A percentile compares a stretch with the other conserved stretches of the same genome.
These are phyloP conservation scores for Oikopleura vanhoeffeni DNA, from an alignment of 23 tunicate species.

Conservation along the genomic window DNA sequence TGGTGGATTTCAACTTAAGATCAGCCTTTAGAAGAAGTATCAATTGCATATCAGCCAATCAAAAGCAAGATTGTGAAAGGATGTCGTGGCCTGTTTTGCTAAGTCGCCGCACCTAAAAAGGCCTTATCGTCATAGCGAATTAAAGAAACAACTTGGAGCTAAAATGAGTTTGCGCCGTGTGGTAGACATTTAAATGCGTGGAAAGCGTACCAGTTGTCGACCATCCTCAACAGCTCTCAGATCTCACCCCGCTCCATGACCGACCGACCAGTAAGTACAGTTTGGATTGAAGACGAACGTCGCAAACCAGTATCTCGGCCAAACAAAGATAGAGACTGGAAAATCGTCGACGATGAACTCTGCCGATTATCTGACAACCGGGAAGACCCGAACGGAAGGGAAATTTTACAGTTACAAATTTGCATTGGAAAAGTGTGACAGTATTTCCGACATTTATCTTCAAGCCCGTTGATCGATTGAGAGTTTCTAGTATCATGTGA, in stretches of 20 bases:
- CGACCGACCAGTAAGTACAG: not conserved
- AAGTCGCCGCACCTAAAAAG: too few species aligned
- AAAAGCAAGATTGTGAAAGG: too few species aligned
- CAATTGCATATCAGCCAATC: too few species aligned
- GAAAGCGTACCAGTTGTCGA: not conserved
- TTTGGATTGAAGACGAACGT: not conserved
- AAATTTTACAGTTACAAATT: not conserved
- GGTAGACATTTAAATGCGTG: not conserved
- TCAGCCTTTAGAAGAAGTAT: too few species aligned
- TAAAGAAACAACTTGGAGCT: too few species aligned
- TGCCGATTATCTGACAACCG: not conserved
- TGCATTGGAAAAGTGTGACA: not conserved
- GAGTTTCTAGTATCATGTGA: not conserved
- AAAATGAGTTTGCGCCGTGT: too few species aligned
- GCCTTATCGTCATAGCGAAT: too few species aligned
- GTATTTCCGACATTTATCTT: not conserved
- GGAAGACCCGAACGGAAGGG: not conserved
- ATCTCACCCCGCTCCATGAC: not conserved
- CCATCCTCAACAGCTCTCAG: not conserved
- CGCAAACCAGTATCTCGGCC: not conserved
- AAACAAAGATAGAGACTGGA: not conserved
- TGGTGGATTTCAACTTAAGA: too few species aligned
- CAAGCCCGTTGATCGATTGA: not conserved
- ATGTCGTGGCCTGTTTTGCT: too few species aligned
- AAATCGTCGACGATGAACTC: not conserved